Base-by-base conservation (phyloP, 1,140 invertebrate species). In the Drosophila hydei region DNA sequence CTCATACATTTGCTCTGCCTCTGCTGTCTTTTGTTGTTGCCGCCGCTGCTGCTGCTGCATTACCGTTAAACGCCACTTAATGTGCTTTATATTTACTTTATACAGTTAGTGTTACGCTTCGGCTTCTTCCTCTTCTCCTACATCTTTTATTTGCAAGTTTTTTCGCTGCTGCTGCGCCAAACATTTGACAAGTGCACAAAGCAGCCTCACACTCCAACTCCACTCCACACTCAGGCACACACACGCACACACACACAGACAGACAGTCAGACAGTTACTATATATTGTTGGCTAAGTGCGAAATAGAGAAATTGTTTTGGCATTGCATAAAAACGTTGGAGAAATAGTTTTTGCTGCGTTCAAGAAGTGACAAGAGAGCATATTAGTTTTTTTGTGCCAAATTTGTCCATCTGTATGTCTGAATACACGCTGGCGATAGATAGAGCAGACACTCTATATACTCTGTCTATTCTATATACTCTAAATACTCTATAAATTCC, bases 51-150 rank as follows among this genome's bases (percentile, higher is more conserved):
- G 54, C 27, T 75, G 43, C 52, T 58, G 75, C 71, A 75, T 63
- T 69, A 69, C 83, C 65, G 81, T 87, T 87, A 78, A 83, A 87
- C 62, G 81, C 78, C 83, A 87, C 81, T 87, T 87, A 87, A 88
- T 87, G 81, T 87, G 70, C 75, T 85, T 85, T 87, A 73, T 87
- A 85, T 85, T 85, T 80, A 87, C 81, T 87, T 64, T 65, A 51
- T 30, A 43, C 55, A 40, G 55, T 56, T 36, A 51, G 52, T 68
- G 19, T 54, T 36, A 14, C 38, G n/a, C 38, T 16, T 40, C 38
- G 1, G 8, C 14, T 2, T 16, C 38, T 7, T 16, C 4, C 3
- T 16, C 14, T 8, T 16, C 12, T 7, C 14, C 5, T 2, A 6
- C 30, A 50, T 42, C 62, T 27, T 48, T 54, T 33, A 33, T 19